Conservation (phyloP, 2,113 vertebrate species). For the Corythoichthys intestinalis region DNA sequence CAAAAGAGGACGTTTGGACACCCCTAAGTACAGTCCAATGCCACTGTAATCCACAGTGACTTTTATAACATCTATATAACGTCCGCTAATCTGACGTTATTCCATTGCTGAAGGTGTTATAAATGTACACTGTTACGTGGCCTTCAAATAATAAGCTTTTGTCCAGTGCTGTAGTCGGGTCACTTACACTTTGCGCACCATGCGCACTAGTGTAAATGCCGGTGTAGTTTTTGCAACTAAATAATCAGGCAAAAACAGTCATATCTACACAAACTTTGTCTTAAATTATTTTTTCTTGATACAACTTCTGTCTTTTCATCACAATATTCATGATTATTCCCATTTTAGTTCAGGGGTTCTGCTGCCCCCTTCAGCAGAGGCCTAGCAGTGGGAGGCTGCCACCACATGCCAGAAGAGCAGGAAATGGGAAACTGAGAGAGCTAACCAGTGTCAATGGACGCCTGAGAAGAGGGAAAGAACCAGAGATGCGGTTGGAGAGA, state of each 20-base stretch:
- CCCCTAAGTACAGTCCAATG: too few relatives aligned
- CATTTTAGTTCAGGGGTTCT: constrained; percentile 53
- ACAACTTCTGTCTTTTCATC: neutral
- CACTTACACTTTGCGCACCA: too few relatives aligned
- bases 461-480: constrained; percentile 9
- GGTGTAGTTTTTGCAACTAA: too few relatives aligned
- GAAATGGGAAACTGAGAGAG: neutral
- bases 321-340: neutral
- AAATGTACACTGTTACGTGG: too few relatives aligned
- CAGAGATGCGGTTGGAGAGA: neutral
- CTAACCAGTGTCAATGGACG: constrained; percentile 10
- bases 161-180: too few relatives aligned
- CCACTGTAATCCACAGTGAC: too few relatives aligned
- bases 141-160: too few relatives aligned
- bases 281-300: neutral
- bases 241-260: neutral
- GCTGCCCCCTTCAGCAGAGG: constrained; percentile 59
- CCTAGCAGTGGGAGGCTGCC: constrained; percentile 21
- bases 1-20: too few relatives aligned
- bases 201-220: too few relatives aligned
- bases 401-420: constrained; percentile 8
- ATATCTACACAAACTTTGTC: neutral
- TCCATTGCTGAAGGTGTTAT: too few relatives aligned
- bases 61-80: too few relatives aligned
- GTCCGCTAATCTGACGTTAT: too few relatives aligned